A percentile compares a stretch with the other conserved stretches of the same genome.
These are phyloP conservation scores for Labia minor DNA, from an alignment of 2,888 invertebrate species.

Conservation along the genomic window DNA sequence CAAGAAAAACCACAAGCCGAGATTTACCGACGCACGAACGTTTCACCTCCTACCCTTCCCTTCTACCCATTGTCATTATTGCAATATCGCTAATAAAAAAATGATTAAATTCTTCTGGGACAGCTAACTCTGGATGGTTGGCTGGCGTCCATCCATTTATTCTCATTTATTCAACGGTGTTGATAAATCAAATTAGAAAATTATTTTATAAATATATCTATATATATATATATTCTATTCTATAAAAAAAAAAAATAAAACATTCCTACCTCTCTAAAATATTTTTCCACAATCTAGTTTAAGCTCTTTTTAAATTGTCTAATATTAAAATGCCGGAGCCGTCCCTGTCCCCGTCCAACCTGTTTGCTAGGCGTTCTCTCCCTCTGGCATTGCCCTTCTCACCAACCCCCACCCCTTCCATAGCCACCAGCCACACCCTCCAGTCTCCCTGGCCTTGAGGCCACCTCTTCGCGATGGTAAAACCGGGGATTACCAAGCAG, in stretches of 20 bases:
- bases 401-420: neutral
- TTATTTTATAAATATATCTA: too few species aligned
- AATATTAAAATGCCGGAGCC: too few species aligned
- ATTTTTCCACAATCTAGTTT: too few species aligned
- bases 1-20: conserved; percentile 7
- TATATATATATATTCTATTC: too few species aligned
- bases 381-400: too few species aligned
- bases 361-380: neutral
- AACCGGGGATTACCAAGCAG: neutral
- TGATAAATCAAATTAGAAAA: neutral
- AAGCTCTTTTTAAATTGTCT: too few species aligned
- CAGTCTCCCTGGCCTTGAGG: neutral
- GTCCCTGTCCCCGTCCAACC: neutral
- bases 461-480: neutral
- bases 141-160: neutral
- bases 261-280: too few species aligned
- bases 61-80: neutral
- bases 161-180: neutral
- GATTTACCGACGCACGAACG: neutral
- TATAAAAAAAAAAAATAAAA: too few species aligned
- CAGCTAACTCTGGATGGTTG: too few species aligned
- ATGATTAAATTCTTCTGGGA: neutral
- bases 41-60: neutral
- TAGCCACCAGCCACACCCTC: neutral
- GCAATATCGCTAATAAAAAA: neutral